Percentiles rank a stretch among this genome's conserved stretches.
phyloP scores from a whole-genome alignment of 23 tunicate genomes.

The Halocynthia roretzi region DNA sequence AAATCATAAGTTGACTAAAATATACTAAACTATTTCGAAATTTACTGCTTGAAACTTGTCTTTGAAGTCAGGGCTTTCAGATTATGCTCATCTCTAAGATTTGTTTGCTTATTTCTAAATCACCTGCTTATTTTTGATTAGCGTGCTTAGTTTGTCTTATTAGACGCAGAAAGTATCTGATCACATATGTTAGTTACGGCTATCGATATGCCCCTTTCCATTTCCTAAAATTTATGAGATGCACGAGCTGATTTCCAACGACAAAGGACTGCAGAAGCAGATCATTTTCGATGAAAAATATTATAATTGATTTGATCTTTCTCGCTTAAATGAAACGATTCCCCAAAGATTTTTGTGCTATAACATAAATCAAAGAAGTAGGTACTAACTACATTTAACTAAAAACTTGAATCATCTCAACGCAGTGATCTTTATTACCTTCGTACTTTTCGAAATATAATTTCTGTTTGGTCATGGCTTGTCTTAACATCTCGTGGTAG shows the following conservation, averaged over 20 bases:
- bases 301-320: no score
- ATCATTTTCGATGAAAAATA: no score
- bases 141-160: no score
- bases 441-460: slow-evolving; percentile 45
- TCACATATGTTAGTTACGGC: no score
- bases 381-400: neutral
- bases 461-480: slow-evolving; percentile 33
- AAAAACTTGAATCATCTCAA: neutral
- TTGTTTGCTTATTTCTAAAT: no score
- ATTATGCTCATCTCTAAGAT: neutral
- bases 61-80: no score
- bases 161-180: no score
- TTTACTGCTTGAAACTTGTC: neutral
- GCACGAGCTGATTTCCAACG: no score
- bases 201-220: no score
- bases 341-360: neutral
- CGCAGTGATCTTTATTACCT: slow-evolving; percentile 23
- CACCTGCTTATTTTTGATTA: no score
- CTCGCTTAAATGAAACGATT: neutral
- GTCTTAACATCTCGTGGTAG: slow-evolving; percentile 30
- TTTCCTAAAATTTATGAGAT: no score
- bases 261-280: no score
- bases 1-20: neutral
- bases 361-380: neutral
- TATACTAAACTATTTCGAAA: neutral